Conservation (phyloP, 2,888 invertebrate species). For the Caenorhabditis sinica region DNA sequence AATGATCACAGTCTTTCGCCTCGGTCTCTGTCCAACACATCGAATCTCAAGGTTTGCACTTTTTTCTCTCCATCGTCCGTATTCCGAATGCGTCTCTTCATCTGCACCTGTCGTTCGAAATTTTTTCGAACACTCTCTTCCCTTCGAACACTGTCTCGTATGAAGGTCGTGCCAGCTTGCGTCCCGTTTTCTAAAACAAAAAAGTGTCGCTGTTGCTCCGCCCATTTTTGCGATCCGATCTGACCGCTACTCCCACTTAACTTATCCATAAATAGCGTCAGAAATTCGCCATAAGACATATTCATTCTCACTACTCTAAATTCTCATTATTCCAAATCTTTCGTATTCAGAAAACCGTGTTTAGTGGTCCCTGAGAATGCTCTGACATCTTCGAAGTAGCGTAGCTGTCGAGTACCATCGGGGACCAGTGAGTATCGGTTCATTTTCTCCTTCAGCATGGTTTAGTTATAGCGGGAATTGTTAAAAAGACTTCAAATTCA, state of each 20-base stretch:
- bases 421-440: slow-evolving; percentile 13
- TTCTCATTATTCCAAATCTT: too few species aligned
- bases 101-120: slow-evolving; percentile 41
- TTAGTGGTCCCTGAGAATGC: slow-evolving; percentile 44
- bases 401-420: slow-evolving; percentile 24
- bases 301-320: background rate
- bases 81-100: slow-evolving; percentile 26
- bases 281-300: background rate
- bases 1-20: slow-evolving; percentile 14
- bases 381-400: slow-evolving; percentile 19
- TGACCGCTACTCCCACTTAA: background rate
- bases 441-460: background rate
- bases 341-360: slow-evolving; percentile 1
- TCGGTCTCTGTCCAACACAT: slow-evolving; percentile 2
- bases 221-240: slow-evolving; percentile 8
- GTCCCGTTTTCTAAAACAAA: slow-evolving; percentile 29
- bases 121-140: slow-evolving; percentile 13
- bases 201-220: slow-evolving; percentile 9
- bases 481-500: too few species aligned
- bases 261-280: slow-evolving; percentile 16
- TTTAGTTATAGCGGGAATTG: background rate
- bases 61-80: slow-evolving; percentile 18
- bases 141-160: background rate
- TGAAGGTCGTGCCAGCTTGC: slow-evolving; percentile 55
- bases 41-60: slow-evolving; percentile 21